These are phyloP conservation scores for Hipposideros larvatus DNA, from an alignment of 2,797 vertebrate species.

Conservation along the genomic window DNA sequence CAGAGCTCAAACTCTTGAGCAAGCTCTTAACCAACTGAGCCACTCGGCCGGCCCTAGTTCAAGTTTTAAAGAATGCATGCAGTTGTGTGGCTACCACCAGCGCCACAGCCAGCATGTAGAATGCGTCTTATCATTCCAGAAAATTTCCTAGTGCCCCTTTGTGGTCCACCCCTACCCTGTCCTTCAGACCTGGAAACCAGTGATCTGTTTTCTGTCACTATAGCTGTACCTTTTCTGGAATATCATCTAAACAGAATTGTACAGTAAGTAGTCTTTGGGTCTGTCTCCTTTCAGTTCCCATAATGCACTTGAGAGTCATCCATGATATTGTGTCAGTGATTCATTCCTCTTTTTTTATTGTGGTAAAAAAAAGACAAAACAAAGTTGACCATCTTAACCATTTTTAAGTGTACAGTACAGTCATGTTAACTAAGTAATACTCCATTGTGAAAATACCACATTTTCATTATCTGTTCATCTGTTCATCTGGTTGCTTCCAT, in stretches of 20 bases:
- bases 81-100: not conserved
- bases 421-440: not conserved
- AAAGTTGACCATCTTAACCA: not conserved
- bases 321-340: not conserved
- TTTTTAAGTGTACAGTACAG: not conserved
- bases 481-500: not conserved
- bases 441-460: not conserved
- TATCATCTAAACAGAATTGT: not conserved
- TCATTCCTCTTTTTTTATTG: not conserved
- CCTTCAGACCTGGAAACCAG: not conserved
- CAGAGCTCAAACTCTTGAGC: too few relatives aligned
- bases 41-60: too few relatives aligned
- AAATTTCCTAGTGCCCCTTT: not conserved
- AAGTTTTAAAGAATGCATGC: not conserved
- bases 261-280: not conserved
- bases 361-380: not conserved
- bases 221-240: conserved; percentile 7
- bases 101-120: not conserved
- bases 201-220: not conserved
- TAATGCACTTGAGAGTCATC: not conserved
- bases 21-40: too few relatives aligned
- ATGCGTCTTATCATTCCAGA: not conserved
- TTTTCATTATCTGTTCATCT: not conserved
- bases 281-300: not conserved
- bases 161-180: not conserved